phyloP scores from a whole-genome alignment of 2,113 vertebrate species.

The Apodemus sylvaticus region DNA sequence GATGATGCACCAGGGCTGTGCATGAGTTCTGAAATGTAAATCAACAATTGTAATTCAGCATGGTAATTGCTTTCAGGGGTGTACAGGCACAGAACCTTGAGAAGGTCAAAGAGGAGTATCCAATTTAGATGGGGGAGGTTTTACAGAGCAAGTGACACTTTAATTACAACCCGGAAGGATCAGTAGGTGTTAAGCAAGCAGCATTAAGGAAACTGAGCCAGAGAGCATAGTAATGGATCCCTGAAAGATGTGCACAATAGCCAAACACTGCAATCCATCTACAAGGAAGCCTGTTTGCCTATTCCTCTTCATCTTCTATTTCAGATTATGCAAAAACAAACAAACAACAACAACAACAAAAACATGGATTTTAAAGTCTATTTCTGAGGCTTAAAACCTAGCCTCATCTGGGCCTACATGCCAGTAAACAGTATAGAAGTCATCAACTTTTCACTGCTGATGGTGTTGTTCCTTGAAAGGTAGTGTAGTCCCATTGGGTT shows the following conservation, averaged over 20 bases:
- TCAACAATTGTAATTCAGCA: slow-evolving; percentile 61
- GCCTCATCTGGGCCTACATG: background rate
- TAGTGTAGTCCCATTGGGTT: background rate
- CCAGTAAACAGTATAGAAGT: background rate
- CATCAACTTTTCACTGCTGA: background rate
- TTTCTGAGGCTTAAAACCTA: background rate
- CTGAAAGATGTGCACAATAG: background rate
- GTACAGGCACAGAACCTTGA: slow-evolving; percentile 46
- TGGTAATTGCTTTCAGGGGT: slow-evolving; percentile 69
- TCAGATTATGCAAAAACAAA: background rate
- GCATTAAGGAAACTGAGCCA: slow-evolving; percentile 7
- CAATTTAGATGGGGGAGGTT: slow-evolving; percentile 70
- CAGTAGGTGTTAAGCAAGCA: slow-evolving; percentile 63
- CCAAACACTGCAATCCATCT: background rate
- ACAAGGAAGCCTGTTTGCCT: background rate
- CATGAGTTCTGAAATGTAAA: slow-evolving; percentile 53
- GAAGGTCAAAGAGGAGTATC: slow-evolving; percentile 74
- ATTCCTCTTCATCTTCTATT: background rate
- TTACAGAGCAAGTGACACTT: slow-evolving; percentile 70
- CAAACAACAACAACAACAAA: too few relatives aligned
- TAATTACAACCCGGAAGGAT: slow-evolving; percentile 75
- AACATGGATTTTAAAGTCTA: background rate
- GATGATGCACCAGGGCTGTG: too few relatives aligned
- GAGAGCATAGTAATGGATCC: background rate
- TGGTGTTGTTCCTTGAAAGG: background rate